Evolutionary conservation across 2,113 vertebrate genomes (phyloP), one percentile per base, ranked within the genome.

Genomic region (Rostratula benghalensis): DNA sequence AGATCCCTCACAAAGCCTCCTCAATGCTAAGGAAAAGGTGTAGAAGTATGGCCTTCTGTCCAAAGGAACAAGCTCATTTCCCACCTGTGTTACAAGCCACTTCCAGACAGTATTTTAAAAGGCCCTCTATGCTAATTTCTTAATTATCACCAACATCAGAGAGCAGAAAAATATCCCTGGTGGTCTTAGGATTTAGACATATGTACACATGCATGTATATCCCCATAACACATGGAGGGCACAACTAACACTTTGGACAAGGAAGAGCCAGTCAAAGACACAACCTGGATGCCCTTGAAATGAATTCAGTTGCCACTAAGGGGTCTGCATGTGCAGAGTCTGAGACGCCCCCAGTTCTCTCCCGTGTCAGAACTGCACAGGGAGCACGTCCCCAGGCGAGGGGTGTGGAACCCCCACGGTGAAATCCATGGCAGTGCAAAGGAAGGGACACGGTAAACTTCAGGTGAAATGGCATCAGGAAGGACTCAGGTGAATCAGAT

Each of bases 301-400:
- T 8, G 7, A 64, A 50, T 23, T 74, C 25, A 41, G 16, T 39
- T 65, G 64, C 64, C 18, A 27, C 45, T 63, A 22, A 20, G 28
- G 63, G 31, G 19, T 22, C 41, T 64, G 25, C n/a, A 4, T 3
- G 25, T 17, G 20, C 18, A 18, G 57, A 46, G 60, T 65, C 18
- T 20, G 37, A 54, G 83, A 51, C 2, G 3, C 33, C 1, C 0
- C 2, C 3, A 43, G 13, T 51, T 48, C 22, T 8, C n/a, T 39
- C 25, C 22, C 37, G 2, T 37, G 39, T 33, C 56, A 53, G 35
- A 70, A 75, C 11, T 67, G 61, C 28, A 39, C 4, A 31, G 1
- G 2, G 23, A 89, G 54, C 19, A 14, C 13, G 48, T 84, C 23
- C 22, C 56, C 7, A 11, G 6, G 27, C 4, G 3, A 35, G 53